A percentile compares a stretch with the other conserved stretches of the same genome.
These are phyloP conservation scores for Nemoura dubitans DNA, from an alignment of 2,888 invertebrate genomes.

Conservation along the genomic window DNA sequence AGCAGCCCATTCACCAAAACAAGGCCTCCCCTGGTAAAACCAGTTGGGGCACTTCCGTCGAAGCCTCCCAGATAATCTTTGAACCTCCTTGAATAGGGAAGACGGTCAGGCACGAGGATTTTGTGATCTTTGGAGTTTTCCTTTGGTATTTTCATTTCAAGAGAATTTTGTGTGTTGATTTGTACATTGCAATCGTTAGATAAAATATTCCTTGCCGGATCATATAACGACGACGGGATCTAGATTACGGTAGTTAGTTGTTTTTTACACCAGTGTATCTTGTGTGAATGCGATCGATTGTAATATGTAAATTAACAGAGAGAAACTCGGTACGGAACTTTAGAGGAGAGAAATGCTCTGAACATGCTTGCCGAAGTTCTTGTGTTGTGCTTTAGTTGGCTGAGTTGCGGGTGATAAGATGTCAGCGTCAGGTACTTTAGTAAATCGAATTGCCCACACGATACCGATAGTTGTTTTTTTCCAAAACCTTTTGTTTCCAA, in stretches of 20 bases:
- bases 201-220: background rate
- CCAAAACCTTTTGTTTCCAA: too few relatives aligned
- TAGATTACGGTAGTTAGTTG: background rate
- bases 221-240: background rate
- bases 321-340: background rate
- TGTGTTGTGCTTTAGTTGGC: background rate
- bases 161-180: background rate
- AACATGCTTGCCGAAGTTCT: background rate
- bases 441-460: background rate
- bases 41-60: background rate
- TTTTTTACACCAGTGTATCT: background rate
- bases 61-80: background rate
- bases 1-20: background rate
- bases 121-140: background rate
- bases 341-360: background rate
- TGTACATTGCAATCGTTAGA: constrained; percentile 12
- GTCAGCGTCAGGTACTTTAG: background rate
- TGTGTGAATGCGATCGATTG: background rate
- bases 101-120: background rate
- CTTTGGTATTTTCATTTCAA: background rate
- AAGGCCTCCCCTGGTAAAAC: background rate
- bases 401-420: background rate
- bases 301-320: background rate
- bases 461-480: too few relatives aligned
- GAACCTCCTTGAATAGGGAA: background rate